Conservation (phyloP, 2,888 invertebrate species). For the Dasypogon diadema region DNA sequence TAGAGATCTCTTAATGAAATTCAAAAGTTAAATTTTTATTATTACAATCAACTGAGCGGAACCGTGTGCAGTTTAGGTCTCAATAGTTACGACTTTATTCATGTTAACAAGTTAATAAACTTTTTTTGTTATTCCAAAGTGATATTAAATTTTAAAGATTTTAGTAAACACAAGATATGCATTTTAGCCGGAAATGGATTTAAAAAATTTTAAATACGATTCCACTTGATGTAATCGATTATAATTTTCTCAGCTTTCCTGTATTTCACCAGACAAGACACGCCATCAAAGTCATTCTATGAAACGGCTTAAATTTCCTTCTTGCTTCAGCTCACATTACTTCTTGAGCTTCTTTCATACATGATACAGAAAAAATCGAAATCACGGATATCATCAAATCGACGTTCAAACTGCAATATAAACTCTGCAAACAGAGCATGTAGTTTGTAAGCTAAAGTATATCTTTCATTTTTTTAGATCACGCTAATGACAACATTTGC, state of each 20-base stretch:
- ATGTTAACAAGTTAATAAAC: no score
- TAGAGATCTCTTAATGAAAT: no score
- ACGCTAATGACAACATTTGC: background rate
- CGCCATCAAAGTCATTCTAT: constrained; percentile 39
- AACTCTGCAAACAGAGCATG: constrained; percentile 34
- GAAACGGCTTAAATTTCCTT: constrained; percentile 30
- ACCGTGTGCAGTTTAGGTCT: no score
- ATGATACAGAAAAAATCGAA: constrained; percentile 24
- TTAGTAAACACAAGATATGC: no score
- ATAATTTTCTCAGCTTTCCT: constrained; percentile 27
- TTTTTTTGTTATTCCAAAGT: no score
- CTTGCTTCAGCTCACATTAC: constrained; percentile 33
- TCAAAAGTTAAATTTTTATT: no score
- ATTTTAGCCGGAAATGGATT: background rate
- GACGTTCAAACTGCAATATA: background rate
- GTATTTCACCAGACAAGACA: constrained; percentile 11
- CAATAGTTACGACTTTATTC: no score
- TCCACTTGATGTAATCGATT: constrained; percentile 30
- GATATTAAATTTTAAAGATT: no score
- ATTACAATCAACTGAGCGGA: no score
- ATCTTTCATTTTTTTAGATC: background rate
- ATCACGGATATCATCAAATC: constrained; percentile 18
- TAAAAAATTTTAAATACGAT: background rate
- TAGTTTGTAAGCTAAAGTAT: background rate
- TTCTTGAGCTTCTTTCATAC: constrained; percentile 29